Conservation (phyloP, 1,140 invertebrate genomes). For the Hyposmocoma kahamanoa region DNA sequence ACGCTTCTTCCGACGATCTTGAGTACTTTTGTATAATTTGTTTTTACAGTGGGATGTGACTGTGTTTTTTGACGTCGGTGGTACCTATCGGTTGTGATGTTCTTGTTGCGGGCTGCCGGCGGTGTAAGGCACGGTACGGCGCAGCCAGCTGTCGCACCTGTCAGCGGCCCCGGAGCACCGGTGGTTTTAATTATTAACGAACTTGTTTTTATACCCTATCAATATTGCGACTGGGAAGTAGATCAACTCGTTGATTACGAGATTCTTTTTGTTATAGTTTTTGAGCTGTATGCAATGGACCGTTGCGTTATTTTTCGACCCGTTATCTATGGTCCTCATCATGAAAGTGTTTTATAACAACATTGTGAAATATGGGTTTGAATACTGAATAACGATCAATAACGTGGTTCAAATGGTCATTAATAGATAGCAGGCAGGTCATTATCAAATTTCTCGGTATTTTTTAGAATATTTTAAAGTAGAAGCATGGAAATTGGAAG, state of each 20-base stretch:
- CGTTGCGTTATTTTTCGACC: constrained; percentile 42
- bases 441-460: too few relatives aligned
- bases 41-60: constrained; percentile 63
- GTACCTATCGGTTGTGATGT: constrained; percentile 38
- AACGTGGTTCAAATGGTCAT: too few relatives aligned
- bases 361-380: constrained; percentile 17
- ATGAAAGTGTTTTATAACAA: constrained; percentile 23
- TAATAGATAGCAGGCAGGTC: neutral
- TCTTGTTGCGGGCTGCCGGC: constrained; percentile 30
- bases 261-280: constrained; percentile 61
- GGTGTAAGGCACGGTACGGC: neutral
- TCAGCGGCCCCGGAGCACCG: constrained; percentile 47
- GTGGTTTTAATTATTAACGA: constrained; percentile 63
- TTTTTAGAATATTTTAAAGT: too few relatives aligned
- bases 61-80: constrained; percentile 45
- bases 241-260: constrained; percentile 66
- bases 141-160: constrained; percentile 37
- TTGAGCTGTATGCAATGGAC: constrained; percentile 44
- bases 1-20: constrained; percentile 66
- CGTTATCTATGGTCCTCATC: constrained; percentile 36
- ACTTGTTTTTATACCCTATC: constrained; percentile 54
- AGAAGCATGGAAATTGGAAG: too few relatives aligned
- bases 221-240: constrained; percentile 64
- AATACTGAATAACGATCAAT: too few relatives aligned
- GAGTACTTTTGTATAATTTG: constrained; percentile 67